Conservation (phyloP, 53 echinoderm and acorn worm species). For the Temnopleurus reevesii region DNA sequence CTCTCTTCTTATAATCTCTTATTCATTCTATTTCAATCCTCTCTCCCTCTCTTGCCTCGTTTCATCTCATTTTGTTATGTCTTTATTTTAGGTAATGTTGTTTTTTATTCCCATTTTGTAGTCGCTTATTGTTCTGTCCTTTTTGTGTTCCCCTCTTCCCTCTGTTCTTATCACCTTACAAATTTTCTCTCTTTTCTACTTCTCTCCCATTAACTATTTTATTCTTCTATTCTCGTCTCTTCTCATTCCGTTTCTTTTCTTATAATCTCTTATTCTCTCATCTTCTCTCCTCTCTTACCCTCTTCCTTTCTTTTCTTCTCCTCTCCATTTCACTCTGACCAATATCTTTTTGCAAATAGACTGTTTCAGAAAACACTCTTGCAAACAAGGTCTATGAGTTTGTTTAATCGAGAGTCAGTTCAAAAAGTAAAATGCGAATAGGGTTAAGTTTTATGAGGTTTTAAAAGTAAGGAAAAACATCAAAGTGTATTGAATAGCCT, state of each 20-base stretch:
- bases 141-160: neutral
- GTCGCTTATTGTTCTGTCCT: neutral
- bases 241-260: neutral
- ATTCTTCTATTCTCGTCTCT: neutral
- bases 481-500: too few species aligned
- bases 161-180: neutral
- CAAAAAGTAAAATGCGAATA: too few species aligned
- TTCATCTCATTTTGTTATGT: neutral
- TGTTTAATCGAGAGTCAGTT: too few species aligned
- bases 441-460: too few species aligned
- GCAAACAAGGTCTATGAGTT: too few species aligned
- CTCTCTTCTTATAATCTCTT: neutral
- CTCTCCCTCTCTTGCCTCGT: neutral
- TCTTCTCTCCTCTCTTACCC: neutral
- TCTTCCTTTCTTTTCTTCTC: neutral
- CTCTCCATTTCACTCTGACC: too few species aligned
- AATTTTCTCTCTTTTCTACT: neutral
- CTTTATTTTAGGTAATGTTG: neutral
- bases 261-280: neutral
- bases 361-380: too few species aligned
- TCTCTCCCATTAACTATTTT: neutral
- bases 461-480: too few species aligned
- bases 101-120: neutral
- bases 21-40: too few species aligned
- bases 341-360: too few species aligned